phyloP scores from a whole-genome alignment of 2,113 vertebrate species.

The Sturnira hondurensis region DNA sequence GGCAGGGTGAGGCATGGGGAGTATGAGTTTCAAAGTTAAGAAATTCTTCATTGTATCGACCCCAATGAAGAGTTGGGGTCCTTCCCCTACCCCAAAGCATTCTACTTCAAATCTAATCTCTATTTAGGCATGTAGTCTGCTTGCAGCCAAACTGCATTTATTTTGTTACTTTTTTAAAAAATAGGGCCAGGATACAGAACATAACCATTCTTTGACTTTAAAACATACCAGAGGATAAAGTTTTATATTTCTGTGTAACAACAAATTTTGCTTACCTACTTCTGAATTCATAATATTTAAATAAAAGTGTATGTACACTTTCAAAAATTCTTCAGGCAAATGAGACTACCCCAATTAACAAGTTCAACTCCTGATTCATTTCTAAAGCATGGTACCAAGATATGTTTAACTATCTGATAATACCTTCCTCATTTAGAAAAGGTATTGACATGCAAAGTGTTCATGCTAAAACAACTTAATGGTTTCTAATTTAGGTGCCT shows the following conservation, averaged over 20 bases:
- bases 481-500: constrained; percentile 87
- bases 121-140: neutral
- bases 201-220: neutral
- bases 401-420: constrained; percentile 28
- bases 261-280: constrained; percentile 7
- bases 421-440: constrained; percentile 30
- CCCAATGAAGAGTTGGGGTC: too few relatives aligned
- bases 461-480: constrained; percentile 54
- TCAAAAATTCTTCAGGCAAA: constrained; percentile 9
- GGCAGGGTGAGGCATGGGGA: too few relatives aligned
- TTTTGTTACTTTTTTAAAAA: constrained; percentile 10
- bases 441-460: constrained; percentile 18
- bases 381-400: constrained; percentile 3
- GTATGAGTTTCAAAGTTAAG: neutral
- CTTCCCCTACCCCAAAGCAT: neutral
- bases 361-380: neutral
- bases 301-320: neutral
- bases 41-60: neutral
- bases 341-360: neutral
- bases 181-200: neutral
- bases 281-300: constrained; percentile 29
- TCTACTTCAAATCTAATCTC: neutral
- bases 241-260: constrained; percentile 32
- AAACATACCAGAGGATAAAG: neutral
- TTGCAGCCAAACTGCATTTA: neutral